Evolutionary conservation across 1,140 invertebrate genomes (phyloP), one percentile per base, ranked within the genome.

Genomic region (Bathynomus jamesi): DNA sequence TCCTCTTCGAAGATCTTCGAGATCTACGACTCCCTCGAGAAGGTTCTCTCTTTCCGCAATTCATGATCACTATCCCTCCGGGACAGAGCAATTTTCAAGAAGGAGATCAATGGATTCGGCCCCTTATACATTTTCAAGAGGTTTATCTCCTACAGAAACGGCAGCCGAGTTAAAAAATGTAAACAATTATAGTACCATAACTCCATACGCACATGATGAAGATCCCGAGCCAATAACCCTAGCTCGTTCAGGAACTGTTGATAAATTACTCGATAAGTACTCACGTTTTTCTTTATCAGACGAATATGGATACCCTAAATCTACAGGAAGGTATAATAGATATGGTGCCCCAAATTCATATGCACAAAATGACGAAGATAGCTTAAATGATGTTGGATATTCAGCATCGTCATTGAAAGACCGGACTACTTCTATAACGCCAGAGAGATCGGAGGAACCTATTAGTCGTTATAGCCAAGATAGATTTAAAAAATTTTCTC

Each of bases 241-340:
- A 5, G 71, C 69, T 28, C 61, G 75, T n/a, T 76, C 75, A 7
- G 75, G 72, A 25, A 76, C 75, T 24, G 71, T 76, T 28, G 75
- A 69, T n/a, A 72, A 73, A 32, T 69, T 76, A 0, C 31, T 76
- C 5, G 72, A 73, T 65, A 76, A 76, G 27, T 76, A 76, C 25
- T 28, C 71, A 10, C 73, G 72, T 21, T 73, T 76, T 31, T 73
- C 75, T 8, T 62, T 69, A 2, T 25, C 53, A 24, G 65, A 68
- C 53, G 75, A 76, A 61, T 76, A 73, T 29, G 71, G 72, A 24
- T 71, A 73, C 32, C 65, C 31, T 17, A 21, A n/a, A 17, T 64
- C 70, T 11, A 30, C n/a, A 24, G 62, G 64, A 32, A 60, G 65
- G 4, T 13, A 21, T 21, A 40, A 31, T 68, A 40, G 72, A 31